These are phyloP conservation scores for Sycophila sp. DNA, from an alignment of 1,140 invertebrate species.

Conservation along the genomic window DNA sequence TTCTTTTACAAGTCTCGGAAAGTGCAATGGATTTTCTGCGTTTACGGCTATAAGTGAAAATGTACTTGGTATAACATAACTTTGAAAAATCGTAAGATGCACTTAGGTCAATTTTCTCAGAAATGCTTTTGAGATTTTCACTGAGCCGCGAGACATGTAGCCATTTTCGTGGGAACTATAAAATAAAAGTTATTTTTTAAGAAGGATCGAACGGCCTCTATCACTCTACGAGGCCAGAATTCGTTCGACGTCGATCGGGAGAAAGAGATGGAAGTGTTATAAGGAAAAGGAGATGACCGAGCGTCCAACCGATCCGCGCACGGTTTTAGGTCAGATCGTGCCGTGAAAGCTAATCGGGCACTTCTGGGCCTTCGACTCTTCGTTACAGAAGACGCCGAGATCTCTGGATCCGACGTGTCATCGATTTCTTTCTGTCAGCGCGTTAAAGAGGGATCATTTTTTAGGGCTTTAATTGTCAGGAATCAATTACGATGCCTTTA, in stretches of 20 bases:
- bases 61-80: no score
- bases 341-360: slow-evolving; percentile 58
- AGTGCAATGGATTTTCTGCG: not conserved
- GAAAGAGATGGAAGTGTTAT: slow-evolving; percentile 44
- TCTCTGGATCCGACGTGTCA: slow-evolving; percentile 9
- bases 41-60: no score
- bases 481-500: slow-evolving; percentile 5
- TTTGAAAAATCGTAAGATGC: not conserved
- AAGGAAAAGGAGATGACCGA: slow-evolving; percentile 44
- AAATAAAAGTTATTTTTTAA: not conserved
- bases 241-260: slow-evolving; percentile 20
- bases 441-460: slow-evolving; percentile 7
- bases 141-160: no score
- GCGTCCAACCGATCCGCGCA: slow-evolving; percentile 46
- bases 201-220: not conserved
- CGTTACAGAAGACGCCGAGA: not conserved
- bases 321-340: slow-evolving; percentile 65
- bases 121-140: not conserved
- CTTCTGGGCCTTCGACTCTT: slow-evolving; percentile 43
- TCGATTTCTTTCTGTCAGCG: slow-evolving; percentile 10
- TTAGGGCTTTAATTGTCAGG: slow-evolving; percentile 2
- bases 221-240: not conserved
- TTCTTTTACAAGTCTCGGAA: no score
- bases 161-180: no score
- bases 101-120: not conserved